Conservation (phyloP, 2,888 invertebrate genomes). For the Coelopa pilipes region DNA sequence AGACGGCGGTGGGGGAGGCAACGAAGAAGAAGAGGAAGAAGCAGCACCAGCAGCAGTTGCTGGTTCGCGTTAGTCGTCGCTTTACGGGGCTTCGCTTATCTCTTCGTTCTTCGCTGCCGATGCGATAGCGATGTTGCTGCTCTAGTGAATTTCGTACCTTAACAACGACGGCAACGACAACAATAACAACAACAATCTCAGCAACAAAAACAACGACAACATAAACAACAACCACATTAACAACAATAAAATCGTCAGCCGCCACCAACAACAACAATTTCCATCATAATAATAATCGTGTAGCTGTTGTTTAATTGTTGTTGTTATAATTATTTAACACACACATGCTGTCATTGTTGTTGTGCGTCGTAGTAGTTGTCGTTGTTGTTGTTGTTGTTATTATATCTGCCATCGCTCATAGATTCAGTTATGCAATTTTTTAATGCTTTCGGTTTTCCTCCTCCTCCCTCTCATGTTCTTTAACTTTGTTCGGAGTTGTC, state of each 20-base stretch:
- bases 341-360: constrained; percentile 14
- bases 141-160: constrained; percentile 14
- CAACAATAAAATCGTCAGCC: too few species aligned
- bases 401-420: background rate
- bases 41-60: background rate
- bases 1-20: too few species aligned
- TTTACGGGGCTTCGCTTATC: background rate
- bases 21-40: too few species aligned
- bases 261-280: background rate
- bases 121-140: background rate
- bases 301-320: constrained; percentile 28
- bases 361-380: background rate
- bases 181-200: background rate
- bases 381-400: constrained; percentile 3
- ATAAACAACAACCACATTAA: background rate
- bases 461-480: background rate
- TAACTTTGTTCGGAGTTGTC: constrained; percentile 1
- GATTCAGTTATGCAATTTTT: constrained; percentile 22
- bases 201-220: background rate
- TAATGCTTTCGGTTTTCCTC: background rate
- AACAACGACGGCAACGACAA: background rate
- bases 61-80: background rate
- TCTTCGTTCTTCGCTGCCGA: background rate
- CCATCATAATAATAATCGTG: background rate
- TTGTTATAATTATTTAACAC: constrained; percentile 29